These are phyloP conservation scores for Epinotia nisella DNA, from an alignment of 2,888 invertebrate genomes.

Conservation along the genomic window DNA sequence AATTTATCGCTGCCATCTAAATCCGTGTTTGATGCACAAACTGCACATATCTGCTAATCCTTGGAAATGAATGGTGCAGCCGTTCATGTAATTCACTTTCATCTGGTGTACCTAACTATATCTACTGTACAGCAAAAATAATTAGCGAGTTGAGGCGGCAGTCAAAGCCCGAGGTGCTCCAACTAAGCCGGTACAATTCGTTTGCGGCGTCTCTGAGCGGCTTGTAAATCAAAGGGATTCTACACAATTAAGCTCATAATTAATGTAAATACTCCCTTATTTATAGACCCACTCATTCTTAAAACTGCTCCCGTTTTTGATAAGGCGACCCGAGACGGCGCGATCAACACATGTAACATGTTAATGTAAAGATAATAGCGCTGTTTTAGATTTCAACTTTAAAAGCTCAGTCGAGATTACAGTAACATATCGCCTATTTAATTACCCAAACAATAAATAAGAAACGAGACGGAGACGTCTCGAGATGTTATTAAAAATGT, in stretches of 20 bases:
- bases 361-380: conserved; percentile 72
- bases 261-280: conserved; percentile 82
- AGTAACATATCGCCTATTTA: conserved; percentile 50
- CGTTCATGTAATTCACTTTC: conserved; percentile 79
- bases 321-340: conserved; percentile 70
- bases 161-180: conserved; percentile 72
- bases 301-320: conserved; percentile 80
- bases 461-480: conserved; percentile 48
- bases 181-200: conserved; percentile 83
- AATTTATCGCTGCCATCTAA: conserved; percentile 48
- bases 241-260: conserved; percentile 84
- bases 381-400: conserved; percentile 56
- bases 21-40: conserved; percentile 49
- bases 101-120: conserved; percentile 68
- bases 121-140: conserved; percentile 80
- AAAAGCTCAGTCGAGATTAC: conserved; percentile 46
- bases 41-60: conserved; percentile 69
- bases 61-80: conserved; percentile 70
- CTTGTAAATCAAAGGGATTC: conserved; percentile 85
- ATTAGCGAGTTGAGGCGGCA: conserved; percentile 73
- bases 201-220: conserved; percentile 81
- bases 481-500: conserved; percentile 48
- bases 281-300: conserved; percentile 81
- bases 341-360: conserved; percentile 78
- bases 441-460: conserved; percentile 55